phyloP scores from a whole-genome alignment of 2,888 invertebrate species.

The Calameuta idolon region DNA sequence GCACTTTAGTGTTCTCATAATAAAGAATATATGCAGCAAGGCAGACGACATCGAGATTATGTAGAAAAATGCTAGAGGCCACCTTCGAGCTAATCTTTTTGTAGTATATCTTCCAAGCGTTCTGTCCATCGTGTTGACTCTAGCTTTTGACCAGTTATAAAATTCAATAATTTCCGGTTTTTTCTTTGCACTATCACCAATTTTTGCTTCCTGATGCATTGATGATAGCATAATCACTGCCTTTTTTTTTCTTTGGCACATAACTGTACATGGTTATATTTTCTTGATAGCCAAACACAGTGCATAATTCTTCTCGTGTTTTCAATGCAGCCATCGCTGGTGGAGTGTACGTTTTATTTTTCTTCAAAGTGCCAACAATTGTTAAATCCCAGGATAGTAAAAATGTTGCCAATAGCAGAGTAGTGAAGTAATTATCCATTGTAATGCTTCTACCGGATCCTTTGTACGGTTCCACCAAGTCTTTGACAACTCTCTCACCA shows the following conservation, averaged over 20 bases:
- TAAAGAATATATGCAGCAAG: too few species aligned
- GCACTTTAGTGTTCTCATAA: too few species aligned
- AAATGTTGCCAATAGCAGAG: slow-evolving; percentile 33
- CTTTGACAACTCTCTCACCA: slow-evolving; percentile 49
- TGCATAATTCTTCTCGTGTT: not conserved
- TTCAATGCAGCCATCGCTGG: slow-evolving; percentile 28
- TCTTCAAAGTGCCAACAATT: slow-evolving; percentile 32
- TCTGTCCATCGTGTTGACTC: too few species aligned
- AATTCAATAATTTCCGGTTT: too few species aligned
- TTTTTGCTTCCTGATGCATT: slow-evolving; percentile 31
- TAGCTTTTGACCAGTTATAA: too few species aligned
- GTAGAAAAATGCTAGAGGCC: too few species aligned
- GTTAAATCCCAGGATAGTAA: slow-evolving; percentile 37
- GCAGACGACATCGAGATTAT: too few species aligned
- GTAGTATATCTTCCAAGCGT: too few species aligned
- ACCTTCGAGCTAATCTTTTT: too few species aligned
- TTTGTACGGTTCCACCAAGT: slow-evolving; percentile 40
- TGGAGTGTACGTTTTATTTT: slow-evolving; percentile 29
- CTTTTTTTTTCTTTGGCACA: slow-evolving; percentile 36
- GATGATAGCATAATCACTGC: slow-evolving; percentile 37
- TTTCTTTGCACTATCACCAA: slow-evolving; percentile 17
- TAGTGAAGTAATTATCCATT: slow-evolving; percentile 38
- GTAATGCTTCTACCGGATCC: slow-evolving; percentile 42
- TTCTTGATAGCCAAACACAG: too few species aligned
- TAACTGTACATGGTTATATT: too few species aligned